These are phyloP conservation scores for Ibycter americanus DNA, from an alignment of 2,797 vertebrate species.

Conservation along the genomic window DNA sequence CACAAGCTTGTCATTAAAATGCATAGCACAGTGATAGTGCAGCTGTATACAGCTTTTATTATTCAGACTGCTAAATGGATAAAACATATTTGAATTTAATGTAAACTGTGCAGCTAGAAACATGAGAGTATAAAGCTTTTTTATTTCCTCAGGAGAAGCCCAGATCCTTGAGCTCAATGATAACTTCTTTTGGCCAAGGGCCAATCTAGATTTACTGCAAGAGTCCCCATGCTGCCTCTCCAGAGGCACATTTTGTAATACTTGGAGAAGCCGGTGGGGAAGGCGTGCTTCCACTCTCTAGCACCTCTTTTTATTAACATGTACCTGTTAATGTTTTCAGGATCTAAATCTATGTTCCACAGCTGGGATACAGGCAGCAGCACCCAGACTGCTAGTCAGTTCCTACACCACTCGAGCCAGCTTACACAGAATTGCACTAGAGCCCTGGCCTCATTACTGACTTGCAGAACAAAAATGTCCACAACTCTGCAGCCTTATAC, in stretches of 20 bases:
- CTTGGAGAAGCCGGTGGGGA: not conserved
- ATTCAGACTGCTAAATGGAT: conserved; percentile 75
- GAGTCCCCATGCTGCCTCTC: conserved; percentile 12
- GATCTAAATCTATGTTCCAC: not conserved
- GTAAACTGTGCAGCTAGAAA: conserved; percentile 69
- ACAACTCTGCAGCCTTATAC: not conserved
- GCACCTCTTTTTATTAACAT: not conserved
- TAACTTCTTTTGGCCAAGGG: conserved; percentile 68
- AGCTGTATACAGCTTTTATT: conserved; percentile 80
- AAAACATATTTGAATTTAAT: conserved; percentile 78
- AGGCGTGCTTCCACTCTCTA: not conserved
- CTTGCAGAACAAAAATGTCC: not conserved
- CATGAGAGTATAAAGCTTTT: conserved; percentile 20
- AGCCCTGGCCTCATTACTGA: not conserved
- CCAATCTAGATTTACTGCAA: conserved; percentile 64
- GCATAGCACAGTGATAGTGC: conserved; percentile 69
- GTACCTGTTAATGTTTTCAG: not conserved
- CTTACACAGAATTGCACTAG: no score
- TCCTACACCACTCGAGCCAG: not conserved
- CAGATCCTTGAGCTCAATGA: conserved; percentile 44
- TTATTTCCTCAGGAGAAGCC: conserved; percentile 60
- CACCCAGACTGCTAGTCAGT: no score
- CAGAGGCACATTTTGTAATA: conserved; percentile 34
- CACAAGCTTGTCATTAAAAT: conserved; percentile 79
- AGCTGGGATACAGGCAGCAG: not conserved